Evolutionary conservation across 92 coral and sea anemone species (phyloP), one percentile per base, ranked within the genome.

Genomic region (Palythoa caribaeorum): DNA sequence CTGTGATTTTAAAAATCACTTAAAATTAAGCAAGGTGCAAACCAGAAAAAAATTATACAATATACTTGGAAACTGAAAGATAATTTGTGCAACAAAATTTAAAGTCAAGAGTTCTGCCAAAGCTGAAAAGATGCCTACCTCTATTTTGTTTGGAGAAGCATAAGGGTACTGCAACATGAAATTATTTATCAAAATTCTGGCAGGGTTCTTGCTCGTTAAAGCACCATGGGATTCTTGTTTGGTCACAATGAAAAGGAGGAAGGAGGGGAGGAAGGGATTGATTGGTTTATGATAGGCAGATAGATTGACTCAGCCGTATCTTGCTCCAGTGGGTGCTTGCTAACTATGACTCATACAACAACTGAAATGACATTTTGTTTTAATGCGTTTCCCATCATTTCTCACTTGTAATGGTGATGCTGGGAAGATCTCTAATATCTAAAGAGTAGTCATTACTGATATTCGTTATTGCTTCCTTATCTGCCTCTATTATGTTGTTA

Each of bases 161-260:
- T 80, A 39, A n/a, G 55, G 54, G 59, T 68, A 81, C 86, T 65
- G 51, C 21, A 47, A 28, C 10, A 19, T 65, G 13, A 54, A 54
- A 3, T 36, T 71, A 35, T 39, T 13, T 36, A 65, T 66, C 62
- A 68, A 66, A 81, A 65, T 81, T 66, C 50, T 81, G 76, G 86
- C 84, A 78, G 84, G 84, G 84, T 78, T 78, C 84, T 78, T 78
- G 84, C 86, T 68, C 76, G 35, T 81, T 38, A 48, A 54, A 78
- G 16, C 20, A 38, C 17, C 37, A 28, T 17, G 35, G 83, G 50
- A 14, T 66, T 66, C 54, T 17, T 9, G 40, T 60, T 81, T 81
- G 51, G 44, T 81, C 5, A 53, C 5, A 79, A 38, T 38, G 55
- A 37, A 17, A 80, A 19, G 37, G 44, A 10, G n/a, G 75, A 28